phyloP scores from a whole-genome alignment of 2,797 vertebrate genomes.

The Passerculus sandwichensis region DNA sequence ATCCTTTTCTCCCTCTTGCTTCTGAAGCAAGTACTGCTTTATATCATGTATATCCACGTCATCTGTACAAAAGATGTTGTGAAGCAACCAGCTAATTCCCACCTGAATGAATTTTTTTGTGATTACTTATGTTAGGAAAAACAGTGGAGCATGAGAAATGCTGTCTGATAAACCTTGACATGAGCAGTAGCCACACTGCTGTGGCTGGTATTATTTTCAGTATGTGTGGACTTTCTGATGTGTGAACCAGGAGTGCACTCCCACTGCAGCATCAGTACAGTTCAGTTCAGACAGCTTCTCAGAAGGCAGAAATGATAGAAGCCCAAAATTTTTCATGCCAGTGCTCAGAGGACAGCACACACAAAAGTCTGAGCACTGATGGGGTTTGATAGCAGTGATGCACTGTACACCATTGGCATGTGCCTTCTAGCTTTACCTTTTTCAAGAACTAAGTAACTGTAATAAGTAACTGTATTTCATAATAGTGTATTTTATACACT shows the following conservation, averaged over 20 bases:
- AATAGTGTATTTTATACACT: not conserved
- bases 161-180: not conserved
- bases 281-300: not conserved
- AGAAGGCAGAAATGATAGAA: not conserved
- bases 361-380: not conserved
- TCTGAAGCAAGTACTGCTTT: not conserved
- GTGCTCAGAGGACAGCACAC: not conserved
- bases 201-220: not conserved
- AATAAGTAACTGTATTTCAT: not conserved
- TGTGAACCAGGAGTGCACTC: not conserved
- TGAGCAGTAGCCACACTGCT: not conserved
- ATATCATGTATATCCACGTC: not conserved
- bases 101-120: not conserved
- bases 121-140: not conserved
- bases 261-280: not conserved
- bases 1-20: not conserved
- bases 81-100: not conserved
- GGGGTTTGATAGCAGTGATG: not conserved
- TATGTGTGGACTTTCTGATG: not conserved
- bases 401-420: not conserved
- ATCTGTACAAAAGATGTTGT: not conserved
- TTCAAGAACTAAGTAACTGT: not conserved
- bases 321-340: not conserved
- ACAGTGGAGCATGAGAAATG: not conserved
- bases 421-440: not conserved